phyloP scores from a whole-genome alignment of 2,888 invertebrate genomes.

The Laothoe populi region DNA sequence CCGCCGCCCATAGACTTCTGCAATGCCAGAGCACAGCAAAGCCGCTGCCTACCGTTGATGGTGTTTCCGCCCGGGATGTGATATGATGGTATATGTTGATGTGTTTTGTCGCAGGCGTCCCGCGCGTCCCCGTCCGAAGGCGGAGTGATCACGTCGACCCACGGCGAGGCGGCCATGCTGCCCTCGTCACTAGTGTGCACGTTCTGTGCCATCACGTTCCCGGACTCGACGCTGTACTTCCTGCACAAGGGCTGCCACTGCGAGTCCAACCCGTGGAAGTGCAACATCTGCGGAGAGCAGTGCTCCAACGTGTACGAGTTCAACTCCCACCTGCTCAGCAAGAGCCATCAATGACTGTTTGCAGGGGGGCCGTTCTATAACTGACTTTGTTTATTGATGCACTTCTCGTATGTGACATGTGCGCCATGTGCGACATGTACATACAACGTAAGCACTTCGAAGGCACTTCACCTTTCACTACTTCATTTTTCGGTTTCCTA shows the following conservation, averaged over 20 bases:
- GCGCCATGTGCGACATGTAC: no score
- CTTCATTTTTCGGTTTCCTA: conserved; percentile 38
- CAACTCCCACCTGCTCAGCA: conserved; percentile 97
- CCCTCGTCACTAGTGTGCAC: conserved; percentile 90
- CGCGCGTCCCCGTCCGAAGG: conserved; percentile 80
- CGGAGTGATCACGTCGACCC: conserved; percentile 90
- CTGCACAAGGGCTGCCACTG: conserved; percentile 99
- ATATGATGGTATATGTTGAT: background rate
- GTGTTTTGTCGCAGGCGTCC: conserved; percentile 58
- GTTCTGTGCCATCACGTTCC: conserved; percentile 97
- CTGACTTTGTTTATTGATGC: conserved; percentile 65
- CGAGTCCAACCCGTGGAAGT: conserved; percentile 98
- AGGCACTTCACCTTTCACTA: conserved; percentile 57
- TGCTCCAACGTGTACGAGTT: conserved; percentile 98
- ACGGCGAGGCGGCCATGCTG: conserved; percentile 84
- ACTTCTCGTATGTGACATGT: conserved; percentile 58
- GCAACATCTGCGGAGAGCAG: conserved; percentile 98
- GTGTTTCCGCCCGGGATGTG: no score
- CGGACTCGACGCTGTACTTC: conserved; percentile 97
- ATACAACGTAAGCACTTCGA: conserved; percentile 73
- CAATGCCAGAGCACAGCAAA: no score
- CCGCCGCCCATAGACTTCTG: no score
- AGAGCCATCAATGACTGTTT: conserved; percentile 92
- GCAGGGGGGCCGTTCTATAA: conserved; percentile 79
- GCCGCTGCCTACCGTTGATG: no score